Base-by-base conservation (phyloP, 2,888 invertebrate genomes). In the Antitype chi region DNA sequence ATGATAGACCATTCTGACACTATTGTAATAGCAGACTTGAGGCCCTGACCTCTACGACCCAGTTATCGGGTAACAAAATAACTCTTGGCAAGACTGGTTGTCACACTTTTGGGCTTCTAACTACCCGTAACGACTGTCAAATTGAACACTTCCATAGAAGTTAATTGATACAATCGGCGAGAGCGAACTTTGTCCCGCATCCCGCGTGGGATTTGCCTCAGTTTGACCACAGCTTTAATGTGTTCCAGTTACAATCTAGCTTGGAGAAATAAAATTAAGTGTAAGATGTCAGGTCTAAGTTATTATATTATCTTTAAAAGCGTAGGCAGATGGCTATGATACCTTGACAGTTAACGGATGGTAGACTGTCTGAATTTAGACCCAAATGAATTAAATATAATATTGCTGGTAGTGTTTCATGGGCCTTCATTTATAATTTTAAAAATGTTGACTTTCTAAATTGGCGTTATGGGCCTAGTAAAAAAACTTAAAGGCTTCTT, bases 251-350 rank as follows among this genome's bases (percentile, higher is more conserved):
- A 72, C 11, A 60, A 32, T 47, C 47, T 70, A 70, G 52, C 47
- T 55, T 43, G 20, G 28, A 60, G n/a, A n/a, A 82, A 76, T 25
- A 28, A 76, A 81, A 59, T 82, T 49, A 55, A 74, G 55, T 38
- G 8, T 8, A 47, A 53, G 76, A 76, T 53, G 38, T 28, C 63
- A 52, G 17, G 9, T 6, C n/a, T 38, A 38, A 53, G 32, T 75
- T 60, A n/a, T 82, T 20, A 53, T n/a, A 13, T 76, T 76, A 49
- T 66, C 4, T 52, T 28, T 60, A 20, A 60, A 59, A 59, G 49
- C 49, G 25, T 32, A 47, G n/a, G 38, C 43, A 28, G 55, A 57
- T 78, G 38, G 53, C 9, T 28, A 53, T 11, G 25, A 25, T 53
- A 62, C 74, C 55, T 79, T 70, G 49, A 52, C 11, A 49, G 20